Conservation (phyloP, 2,113 vertebrate genomes). For the Nothobranchius kuhntae region DNA sequence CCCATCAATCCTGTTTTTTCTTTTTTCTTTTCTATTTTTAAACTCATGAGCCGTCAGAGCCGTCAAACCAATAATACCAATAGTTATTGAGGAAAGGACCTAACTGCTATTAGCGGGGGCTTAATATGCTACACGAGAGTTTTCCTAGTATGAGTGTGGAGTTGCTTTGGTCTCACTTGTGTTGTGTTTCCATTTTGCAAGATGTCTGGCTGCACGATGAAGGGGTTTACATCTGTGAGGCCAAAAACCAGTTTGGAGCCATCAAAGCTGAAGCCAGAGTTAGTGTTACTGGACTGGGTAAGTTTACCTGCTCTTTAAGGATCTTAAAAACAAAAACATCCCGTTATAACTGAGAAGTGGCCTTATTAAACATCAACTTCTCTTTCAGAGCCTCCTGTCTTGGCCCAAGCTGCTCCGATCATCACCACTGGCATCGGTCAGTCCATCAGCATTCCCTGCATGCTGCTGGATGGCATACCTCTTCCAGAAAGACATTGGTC, state of each 20-base stretch:
- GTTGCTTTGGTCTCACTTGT: conserved; percentile 5
- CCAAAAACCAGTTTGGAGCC: conserved; percentile 87
- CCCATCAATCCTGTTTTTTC: conserved; percentile 57
- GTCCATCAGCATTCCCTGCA: conserved; percentile 84
- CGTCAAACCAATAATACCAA: conserved; percentile 51
- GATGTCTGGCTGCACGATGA: conserved; percentile 85
- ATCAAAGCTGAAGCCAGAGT: conserved; percentile 81
- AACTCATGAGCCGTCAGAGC: conserved; percentile 38
- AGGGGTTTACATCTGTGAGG: conserved; percentile 85
- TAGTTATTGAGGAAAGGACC: conserved; percentile 33
- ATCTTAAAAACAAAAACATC: background rate
- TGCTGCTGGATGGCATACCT: conserved; percentile 84
- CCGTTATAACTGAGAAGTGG: background rate
- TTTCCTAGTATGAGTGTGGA: conserved; percentile 9
- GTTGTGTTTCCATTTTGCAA: conserved; percentile 54
- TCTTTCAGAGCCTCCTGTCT: conserved; percentile 80
- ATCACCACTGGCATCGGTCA: conserved; percentile 79
- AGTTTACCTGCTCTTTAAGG: conserved; percentile 12
- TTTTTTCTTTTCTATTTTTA: conserved; percentile 61
- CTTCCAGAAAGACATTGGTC: conserved; percentile 86
- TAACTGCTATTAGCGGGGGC: conserved; percentile 21
- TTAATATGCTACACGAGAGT: conserved; percentile 23
- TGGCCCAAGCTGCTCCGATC: conserved; percentile 77
- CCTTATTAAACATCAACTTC: conserved; percentile 20
- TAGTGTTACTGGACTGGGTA: conserved; percentile 85